Base-by-base conservation (phyloP, 1,140 invertebrate species). In the Olivierus martensii region DNA sequence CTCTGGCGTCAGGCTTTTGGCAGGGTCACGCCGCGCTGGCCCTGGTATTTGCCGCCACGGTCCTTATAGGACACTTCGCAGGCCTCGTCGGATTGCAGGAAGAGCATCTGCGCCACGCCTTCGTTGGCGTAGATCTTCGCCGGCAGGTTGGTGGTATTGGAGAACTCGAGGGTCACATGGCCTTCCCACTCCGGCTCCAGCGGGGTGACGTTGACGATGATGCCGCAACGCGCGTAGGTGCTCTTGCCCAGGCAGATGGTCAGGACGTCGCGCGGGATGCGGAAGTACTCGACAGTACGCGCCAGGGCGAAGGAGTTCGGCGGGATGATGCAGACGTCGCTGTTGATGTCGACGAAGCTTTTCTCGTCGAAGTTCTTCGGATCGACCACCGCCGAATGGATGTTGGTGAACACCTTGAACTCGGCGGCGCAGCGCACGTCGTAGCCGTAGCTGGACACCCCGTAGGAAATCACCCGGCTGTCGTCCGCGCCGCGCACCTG, bases 131-230 rank as follows among this genome's bases (percentile, higher is more conserved):
- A 51, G 34, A 51, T 51, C 28, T 45, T 42, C 2, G 49, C 49
- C 2, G 49, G 49, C 19, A 51, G 49, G 1, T 38, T 38, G 3
- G 49, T 51, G 39, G 49, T 51, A 19, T 51, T 51, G n/a, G 39
- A 43, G 21, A 51, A 44, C 28, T 51, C 49, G 12, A 51, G 39
- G 11, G 49, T 51, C 7, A 51, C 49, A 18, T 44, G 39, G 21
- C 49, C 49, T 51, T 51, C 49, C 49, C 49, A 51, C 22, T 22
- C 49, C 11, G 49, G 49, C 34, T 51, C 49, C 15, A 51, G 34
- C 10, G 49, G 49, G 15, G 49, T 51, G 9, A 51, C 49, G 39
- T 51, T 51, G 19, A 51, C 49, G 11, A 51, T 51, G 21, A 51
- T 51, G 11, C 49, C 49, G 34, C 49, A 51, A 3, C 49, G n/a